Base-by-base conservation (phyloP, 2,888 invertebrate species). In the Conomelus anceps region DNA sequence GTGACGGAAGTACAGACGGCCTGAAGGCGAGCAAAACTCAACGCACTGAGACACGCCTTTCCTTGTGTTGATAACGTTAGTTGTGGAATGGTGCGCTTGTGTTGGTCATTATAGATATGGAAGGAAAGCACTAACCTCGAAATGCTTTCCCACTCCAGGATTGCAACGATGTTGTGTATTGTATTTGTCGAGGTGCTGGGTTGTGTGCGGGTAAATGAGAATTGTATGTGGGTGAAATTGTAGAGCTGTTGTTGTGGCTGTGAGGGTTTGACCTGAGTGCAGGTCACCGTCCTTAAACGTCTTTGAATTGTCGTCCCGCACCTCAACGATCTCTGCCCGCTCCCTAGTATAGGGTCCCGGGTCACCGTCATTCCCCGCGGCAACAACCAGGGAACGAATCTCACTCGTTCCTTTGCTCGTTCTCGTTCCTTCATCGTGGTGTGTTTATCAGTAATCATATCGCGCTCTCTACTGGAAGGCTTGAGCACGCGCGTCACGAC, bases 341-440 rank as follows among this genome's bases (percentile, higher is more conserved):
- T n/a, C n/a, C n/a, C n/a, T n/a, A n/a, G n/a, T n/a, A n/a, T n/a
- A n/a, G n/a, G n/a, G 84, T 22, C 85, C 86, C 86, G 23, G 86
- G 22, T 23, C 23, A 85, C 86, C 23, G 0, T 22, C 9, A 85
- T 11, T 88, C 22, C n/a, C 89, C 26, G 22, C 23, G 22, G 22
- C 29, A 84, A 86, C 22, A 88, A 88, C 84, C 29, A 22, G 13
- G 34, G 23, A 22, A 63, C 23, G 13, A 24, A 17, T 85, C 41
- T 90, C 34, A 89, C 89, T 86, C 89, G 22, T 84, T 85, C 34
- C 85, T 88, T 41, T 22, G 23, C 63, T 89, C 84, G 22, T 9
- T 88, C 88, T 41, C 88, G 63, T 63, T 3, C 88, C 90, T 41
- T 23, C 3, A 22, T 23, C 22, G 22, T 23, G 11, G 85, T 85